These are phyloP conservation scores for Microctenopoma steveboyesi DNA, from an alignment of 2,797 vertebrate genomes.

Conservation along the genomic window DNA sequence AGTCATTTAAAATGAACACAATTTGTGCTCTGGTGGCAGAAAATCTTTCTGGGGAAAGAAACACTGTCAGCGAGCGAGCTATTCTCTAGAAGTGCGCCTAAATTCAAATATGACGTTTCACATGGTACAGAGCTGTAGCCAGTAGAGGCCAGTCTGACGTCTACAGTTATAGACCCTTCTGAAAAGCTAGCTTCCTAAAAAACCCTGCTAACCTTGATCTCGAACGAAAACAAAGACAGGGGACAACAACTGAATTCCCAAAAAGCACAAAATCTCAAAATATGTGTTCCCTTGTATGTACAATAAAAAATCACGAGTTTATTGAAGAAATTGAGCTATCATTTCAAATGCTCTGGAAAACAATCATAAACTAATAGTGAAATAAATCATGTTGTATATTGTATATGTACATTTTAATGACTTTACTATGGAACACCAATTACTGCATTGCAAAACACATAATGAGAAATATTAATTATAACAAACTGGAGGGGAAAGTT, in stretches of 20 bases:
- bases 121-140: constrained; percentile 16
- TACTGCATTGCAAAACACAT: constrained; percentile 69
- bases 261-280: background rate
- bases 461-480: constrained; percentile 79
- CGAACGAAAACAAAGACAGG: background rate
- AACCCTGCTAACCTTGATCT: background rate
- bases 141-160: constrained; percentile 56
- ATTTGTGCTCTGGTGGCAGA: background rate
- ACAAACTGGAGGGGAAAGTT: constrained; percentile 70
- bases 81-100: constrained; percentile 21
- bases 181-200: constrained; percentile 8
- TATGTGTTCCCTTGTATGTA: background rate
- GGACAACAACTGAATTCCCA: background rate
- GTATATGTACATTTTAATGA: constrained; percentile 67
- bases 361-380: constrained; percentile 36
- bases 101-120: constrained; percentile 44
- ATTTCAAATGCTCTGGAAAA: constrained; percentile 37
- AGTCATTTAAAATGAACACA: constrained; percentile 8
- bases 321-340: constrained; percentile 5
- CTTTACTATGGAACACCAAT: constrained; percentile 69
- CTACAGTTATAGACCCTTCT: constrained; percentile 41
- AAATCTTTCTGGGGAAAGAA: background rate
- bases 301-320: background rate
- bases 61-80: constrained; percentile 6
- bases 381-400: constrained; percentile 18